These are phyloP conservation scores for Kuschelorhynchus macadamiae DNA, from an alignment of 2,888 invertebrate genomes.

Conservation along the genomic window DNA sequence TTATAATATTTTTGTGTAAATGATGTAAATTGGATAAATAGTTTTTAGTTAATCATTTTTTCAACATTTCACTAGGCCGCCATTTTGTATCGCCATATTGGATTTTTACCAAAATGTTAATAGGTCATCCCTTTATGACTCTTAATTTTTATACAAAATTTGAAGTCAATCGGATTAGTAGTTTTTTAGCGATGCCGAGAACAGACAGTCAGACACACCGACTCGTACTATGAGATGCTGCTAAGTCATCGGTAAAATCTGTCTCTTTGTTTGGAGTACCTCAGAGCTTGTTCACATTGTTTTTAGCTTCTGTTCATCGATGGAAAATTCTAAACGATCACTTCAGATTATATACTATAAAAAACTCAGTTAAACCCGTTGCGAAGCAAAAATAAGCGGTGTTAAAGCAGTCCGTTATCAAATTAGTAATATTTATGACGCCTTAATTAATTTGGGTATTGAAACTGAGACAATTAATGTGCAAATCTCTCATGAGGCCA, in stretches of 20 bases:
- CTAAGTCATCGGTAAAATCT: constrained; percentile 56
- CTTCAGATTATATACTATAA: constrained; percentile 42
- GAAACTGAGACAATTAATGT: constrained; percentile 18
- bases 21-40: no score
- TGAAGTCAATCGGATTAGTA: no score
- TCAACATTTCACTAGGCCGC: no score
- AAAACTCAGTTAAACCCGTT: constrained; percentile 58
- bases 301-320: constrained; percentile 54
- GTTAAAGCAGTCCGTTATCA: constrained; percentile 52
- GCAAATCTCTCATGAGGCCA: constrained; percentile 4
- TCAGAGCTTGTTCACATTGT: constrained; percentile 53
- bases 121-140: no score
- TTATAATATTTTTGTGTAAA: no score
- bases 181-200: no score
- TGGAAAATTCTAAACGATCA: constrained; percentile 58
- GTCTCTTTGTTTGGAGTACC: constrained; percentile 60
- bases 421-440: constrained; percentile 58
- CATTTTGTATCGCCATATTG: no score
- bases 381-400: constrained; percentile 55
- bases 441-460: constrained; percentile 54
- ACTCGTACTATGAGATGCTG: constrained; percentile 48
- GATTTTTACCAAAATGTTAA: no score
- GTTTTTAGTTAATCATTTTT: no score
- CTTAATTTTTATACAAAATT: no score
- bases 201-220: constrained; percentile 46